Conservation (phyloP, 92 coral and sea anemone genomes). For the Muricea muricata region DNA sequence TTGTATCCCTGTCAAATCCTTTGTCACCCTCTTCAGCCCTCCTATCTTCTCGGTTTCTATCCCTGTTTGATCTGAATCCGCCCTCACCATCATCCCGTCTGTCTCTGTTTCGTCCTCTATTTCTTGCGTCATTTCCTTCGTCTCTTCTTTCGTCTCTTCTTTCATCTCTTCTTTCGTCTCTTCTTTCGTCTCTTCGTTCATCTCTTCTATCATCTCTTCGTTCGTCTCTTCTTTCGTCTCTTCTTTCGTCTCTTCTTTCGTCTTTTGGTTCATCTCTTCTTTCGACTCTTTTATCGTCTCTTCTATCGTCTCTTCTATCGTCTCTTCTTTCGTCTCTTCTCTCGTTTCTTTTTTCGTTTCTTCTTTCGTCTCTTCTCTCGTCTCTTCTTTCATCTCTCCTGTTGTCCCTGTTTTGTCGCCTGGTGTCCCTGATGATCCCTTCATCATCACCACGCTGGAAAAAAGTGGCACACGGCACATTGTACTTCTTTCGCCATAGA, state of each 20-base stretch:
- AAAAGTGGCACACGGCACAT: no score
- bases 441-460: background rate
- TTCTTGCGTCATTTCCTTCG: constrained; percentile 3
- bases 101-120: background rate
- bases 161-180: background rate
- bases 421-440: constrained; percentile 6
- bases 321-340: background rate
- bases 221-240: constrained; percentile 23
- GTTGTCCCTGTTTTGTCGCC: constrained; percentile 10
- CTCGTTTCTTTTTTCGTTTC: constrained; percentile 8
- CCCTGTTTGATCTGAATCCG: background rate
- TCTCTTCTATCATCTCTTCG: constrained; percentile 9
- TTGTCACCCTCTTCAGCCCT: constrained; percentile 29
- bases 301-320: constrained; percentile 22
- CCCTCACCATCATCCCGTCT: constrained; percentile 33
- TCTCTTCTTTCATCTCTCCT: constrained; percentile 22
- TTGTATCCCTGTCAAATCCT: background rate
- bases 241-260: constrained; percentile 3
- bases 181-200: background rate
- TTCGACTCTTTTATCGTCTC: background rate
- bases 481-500: no score
- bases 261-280: constrained; percentile 25
- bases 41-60: background rate
- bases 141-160: background rate
- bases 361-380: constrained; percentile 5